phyloP scores from a whole-genome alignment of 2,797 vertebrate species.

The Adelosebastes latens region DNA sequence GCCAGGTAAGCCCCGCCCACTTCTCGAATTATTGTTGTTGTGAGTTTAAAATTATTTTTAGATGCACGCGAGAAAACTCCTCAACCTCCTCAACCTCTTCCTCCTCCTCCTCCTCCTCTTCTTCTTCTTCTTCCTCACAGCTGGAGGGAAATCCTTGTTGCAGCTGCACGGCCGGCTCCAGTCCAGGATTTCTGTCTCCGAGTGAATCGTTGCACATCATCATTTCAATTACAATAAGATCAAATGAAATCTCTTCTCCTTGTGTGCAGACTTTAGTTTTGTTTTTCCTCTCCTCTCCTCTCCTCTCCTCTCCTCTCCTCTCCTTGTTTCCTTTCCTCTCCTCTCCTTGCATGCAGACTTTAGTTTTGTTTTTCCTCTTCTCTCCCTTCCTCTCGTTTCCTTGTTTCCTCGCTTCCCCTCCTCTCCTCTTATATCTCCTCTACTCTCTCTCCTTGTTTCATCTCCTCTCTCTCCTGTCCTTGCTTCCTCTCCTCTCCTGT shows the following conservation, averaged over 20 bases:
- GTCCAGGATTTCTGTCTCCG: neutral
- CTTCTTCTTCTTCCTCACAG: neutral
- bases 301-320: neutral
- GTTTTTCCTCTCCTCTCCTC: neutral
- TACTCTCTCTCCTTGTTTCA: neutral
- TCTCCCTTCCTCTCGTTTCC: neutral
- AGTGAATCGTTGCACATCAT: neutral
- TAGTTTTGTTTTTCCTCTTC: no score
- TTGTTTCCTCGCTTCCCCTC: no score
- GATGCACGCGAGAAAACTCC: conserved; percentile 38
- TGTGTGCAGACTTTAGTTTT: no score
- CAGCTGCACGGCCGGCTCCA: neutral
- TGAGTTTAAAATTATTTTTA: conserved; percentile 58
- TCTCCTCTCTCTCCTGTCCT: neutral
- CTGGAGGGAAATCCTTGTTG: conserved; percentile 6
- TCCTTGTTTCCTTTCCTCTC: neutral
- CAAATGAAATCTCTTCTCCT: no score
- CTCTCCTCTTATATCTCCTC: no score
- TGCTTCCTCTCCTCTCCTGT: neutral
- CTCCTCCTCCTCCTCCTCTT: neutral
- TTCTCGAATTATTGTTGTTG: conserved; percentile 42
- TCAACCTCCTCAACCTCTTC: neutral
- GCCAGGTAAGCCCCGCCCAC: conserved; percentile 47
- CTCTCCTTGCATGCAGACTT: no score
- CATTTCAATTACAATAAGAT: neutral